Percentiles rank a stretch among this genome's conserved stretches.
phyloP scores from a whole-genome alignment of 2,113 vertebrate genomes.

The Prietella phreatophila region DNA sequence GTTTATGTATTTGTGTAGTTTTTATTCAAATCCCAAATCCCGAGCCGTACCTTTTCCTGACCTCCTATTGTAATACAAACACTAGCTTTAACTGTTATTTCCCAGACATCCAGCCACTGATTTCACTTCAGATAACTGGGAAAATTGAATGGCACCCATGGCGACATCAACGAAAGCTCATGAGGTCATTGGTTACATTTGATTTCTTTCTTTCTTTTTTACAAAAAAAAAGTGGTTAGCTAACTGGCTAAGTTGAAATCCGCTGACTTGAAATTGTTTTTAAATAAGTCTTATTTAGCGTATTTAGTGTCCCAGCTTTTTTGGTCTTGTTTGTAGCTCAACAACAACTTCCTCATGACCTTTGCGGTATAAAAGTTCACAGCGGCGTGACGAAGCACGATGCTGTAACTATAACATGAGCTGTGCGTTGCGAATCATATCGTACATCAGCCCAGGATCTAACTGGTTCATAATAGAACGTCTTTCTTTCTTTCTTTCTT shows the following conservation, averaged over 20 bases:
- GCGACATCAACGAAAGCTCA: background rate
- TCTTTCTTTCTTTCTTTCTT: too few species aligned
- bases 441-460: background rate
- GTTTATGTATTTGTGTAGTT: slow-evolving; percentile 20
- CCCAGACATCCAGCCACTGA: background rate
- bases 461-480: too few species aligned
- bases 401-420: background rate
- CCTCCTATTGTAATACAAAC: background rate
- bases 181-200: background rate
- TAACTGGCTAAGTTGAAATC: too few species aligned
- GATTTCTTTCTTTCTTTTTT: background rate
- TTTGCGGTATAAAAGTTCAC: too few species aligned
- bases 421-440: background rate
- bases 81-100: background rate
- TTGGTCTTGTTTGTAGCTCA: too few species aligned
- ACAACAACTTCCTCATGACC: too few species aligned
- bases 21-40: slow-evolving; percentile 15
- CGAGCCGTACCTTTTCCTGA: slow-evolving; percentile 4
- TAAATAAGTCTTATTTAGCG: too few species aligned
- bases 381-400: too few species aligned
- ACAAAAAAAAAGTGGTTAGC: background rate
- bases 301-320: too few species aligned
- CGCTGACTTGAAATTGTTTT: too few species aligned
- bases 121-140: background rate
- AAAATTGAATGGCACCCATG: background rate